Base-by-base conservation (phyloP, 2,113 vertebrate species). In the Siphamia tubifer region DNA sequence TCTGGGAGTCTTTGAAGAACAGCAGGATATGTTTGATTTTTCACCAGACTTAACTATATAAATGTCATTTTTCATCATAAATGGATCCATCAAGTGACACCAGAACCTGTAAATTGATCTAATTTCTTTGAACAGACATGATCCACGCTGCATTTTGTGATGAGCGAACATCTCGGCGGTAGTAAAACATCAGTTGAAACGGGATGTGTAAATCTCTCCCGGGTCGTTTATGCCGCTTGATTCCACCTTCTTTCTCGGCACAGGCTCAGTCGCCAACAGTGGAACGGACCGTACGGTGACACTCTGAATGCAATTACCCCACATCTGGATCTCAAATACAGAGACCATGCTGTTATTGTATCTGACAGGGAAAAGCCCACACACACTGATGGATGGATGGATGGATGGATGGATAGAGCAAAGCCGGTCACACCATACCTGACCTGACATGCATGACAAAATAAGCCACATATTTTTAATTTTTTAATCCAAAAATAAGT, bases 221-320 rank as follows among this genome's bases (percentile, higher is more conserved):
- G 15, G 7, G 5, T 63, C 32, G 42, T 36, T 40, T 44, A 7
- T 0, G 32, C 36, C 8, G 48, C 64, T 54, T 13, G 30, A 47
- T 32, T 57, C 40, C 23, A 35, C 24, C 25, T 48, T 16, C 44
- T 28, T 48, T 48, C n/a, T 48, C 24, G 44, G 10, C 20, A 13
- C 21, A 5, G 28, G 62, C 62, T 44, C 4, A 8, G 39, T 19
- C 13, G 30, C 25, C 31, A 31, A 58, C 58, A 64, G 28, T 24
- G 27, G 27, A 66, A 43, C 38, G 23, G 21, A 32, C 38, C 10
- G 6, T 19, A 36, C 19, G 1, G 9, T 13, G 2, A 68, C 49
- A 2, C 19, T n/a, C 10, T 21, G 36, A 67, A 64, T 70, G 42
- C 27, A 51, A 51, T 65, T 48, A 68, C 23, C 56, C n/a, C 58